Conservation (phyloP, 2,888 invertebrate genomes). For the Zelleria hepariella region DNA sequence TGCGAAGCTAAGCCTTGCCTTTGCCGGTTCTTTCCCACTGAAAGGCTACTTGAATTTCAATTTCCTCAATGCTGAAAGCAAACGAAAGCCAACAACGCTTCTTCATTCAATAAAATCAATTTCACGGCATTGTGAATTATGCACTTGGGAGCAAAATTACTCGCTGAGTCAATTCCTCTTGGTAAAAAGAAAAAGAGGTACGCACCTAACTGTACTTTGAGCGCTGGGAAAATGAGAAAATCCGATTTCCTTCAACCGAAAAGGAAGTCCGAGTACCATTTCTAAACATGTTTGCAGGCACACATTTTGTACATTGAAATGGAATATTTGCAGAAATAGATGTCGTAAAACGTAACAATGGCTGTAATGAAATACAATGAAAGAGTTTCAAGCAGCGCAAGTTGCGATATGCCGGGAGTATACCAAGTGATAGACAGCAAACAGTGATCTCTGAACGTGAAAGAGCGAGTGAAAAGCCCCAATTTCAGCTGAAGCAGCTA, state of each 20-base stretch:
- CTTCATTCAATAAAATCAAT: conserved; percentile 6
- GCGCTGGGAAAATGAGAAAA: not conserved
- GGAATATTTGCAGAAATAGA: no score
- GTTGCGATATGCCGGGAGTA: no score
- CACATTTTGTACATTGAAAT: no score
- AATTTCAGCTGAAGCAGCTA: no score
- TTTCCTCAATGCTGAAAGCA: conserved; percentile 12
- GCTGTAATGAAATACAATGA: no score
- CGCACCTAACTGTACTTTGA: not conserved
- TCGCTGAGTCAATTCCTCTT: not conserved
- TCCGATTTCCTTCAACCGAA: not conserved
- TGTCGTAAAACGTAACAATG: no score
- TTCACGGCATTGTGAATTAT: not conserved
- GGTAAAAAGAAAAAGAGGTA: not conserved
- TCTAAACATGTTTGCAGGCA: no score
- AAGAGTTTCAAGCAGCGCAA: no score
- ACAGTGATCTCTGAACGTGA: no score
- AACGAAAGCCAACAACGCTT: not conserved
- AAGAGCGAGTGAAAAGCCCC: no score
- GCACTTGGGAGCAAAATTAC: conserved; percentile 2
- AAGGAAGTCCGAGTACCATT: no score
- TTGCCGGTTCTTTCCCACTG: conserved; percentile 1
- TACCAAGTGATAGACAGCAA: no score
- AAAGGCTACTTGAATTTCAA: conserved; percentile 32
- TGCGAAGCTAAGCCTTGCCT: not conserved